These are phyloP conservation scores for Nephila pilipes DNA, from an alignment of 1,140 invertebrate genomes.

Conservation along the genomic window DNA sequence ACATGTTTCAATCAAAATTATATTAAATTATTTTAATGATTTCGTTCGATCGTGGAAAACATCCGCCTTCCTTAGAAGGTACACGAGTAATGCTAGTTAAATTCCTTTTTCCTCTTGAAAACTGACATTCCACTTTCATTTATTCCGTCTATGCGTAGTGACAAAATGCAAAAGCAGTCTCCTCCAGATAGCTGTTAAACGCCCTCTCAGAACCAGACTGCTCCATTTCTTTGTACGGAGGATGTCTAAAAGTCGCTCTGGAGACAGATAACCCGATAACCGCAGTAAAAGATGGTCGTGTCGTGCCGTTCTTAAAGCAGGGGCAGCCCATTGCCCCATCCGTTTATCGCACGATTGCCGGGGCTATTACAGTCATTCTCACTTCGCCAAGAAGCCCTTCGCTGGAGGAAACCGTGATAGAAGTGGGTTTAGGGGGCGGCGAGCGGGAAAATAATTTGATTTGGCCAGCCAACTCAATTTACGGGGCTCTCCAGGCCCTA, in stretches of 20 bases:
- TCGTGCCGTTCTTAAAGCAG: neutral
- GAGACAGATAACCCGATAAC: conserved; percentile 46
- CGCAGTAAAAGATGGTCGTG: conserved; percentile 35
- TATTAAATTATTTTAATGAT: too few species aligned
- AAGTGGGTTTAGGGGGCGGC: conserved; percentile 32
- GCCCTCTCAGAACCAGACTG: neutral
- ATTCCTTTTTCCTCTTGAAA: too few species aligned
- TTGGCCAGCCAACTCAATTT: conserved; percentile 73
- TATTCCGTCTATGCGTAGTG: neutral
- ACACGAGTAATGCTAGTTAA: too few species aligned
- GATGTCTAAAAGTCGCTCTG: conserved; percentile 22
- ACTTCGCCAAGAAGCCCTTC: neutral
- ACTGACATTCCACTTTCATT: too few species aligned
- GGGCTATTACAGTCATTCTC: conserved; percentile 71
- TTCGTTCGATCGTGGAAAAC: too few species aligned
- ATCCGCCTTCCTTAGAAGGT: too few species aligned
- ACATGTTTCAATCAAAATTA: too few species aligned
- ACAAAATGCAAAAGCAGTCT: conserved; percentile 3
- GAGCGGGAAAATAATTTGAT: conserved; percentile 73
- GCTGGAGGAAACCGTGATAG: conserved; percentile 3
- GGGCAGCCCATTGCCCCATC: conserved; percentile 16
- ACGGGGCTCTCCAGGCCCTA: conserved; percentile 67
- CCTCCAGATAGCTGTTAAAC: neutral
- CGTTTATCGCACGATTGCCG: conserved; percentile 62
- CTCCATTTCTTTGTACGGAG: neutral